Evolutionary conservation across 2,888 invertebrate genomes (phyloP), one percentile per base, ranked within the genome.

Genomic region (Hypomecis punctinalis): DNA sequence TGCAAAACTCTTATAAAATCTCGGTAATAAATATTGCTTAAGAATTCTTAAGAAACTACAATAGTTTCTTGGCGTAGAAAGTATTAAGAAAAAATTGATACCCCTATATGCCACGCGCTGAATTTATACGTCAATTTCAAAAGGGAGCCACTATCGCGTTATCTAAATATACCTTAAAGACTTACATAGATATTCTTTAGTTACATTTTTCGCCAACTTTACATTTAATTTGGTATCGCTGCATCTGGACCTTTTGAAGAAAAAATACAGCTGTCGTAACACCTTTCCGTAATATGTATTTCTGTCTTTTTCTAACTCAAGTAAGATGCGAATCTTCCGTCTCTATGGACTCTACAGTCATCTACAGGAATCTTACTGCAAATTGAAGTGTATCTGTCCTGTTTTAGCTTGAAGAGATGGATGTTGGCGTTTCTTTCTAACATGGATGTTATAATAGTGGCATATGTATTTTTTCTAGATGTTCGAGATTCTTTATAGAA

Each of bases 251-350:
- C 63, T 58, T 66, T 63, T 11, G 45, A 46, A 53, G 37, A 61
- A 57, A 63, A 37, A 62, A 53, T 67, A 66, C 70, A 70, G 63
- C 72, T 63, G 72, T 42, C 51, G 6, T n/a, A 45, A 42, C 67
- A 68, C 68, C 72, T 67, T 66, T 70, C 64, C 52, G 71, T 65
- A 70, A 66, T 51, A 67, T 67, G 23, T 35, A 11, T 47, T 46
- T 37, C 46, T 23, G 10, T 68, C 64, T 23, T 40, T 39, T 43
- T 71, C 58, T 45, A 1, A 9, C 56, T 64, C 43, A 33, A 9
- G n/a, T 23, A 33, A 46, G 55, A 42, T 39, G 9, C 6, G 40
- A 56, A 53, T 67, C 52, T 66, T 54, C 6, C 46, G 51, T 71
- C 69, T 67, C 69, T 54, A 3, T 23, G 1, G n/a, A n/a, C n/a